Evolutionary conservation across 2,888 invertebrate species (phyloP).

Genomic region (Polydrusus cervinus): DNA sequence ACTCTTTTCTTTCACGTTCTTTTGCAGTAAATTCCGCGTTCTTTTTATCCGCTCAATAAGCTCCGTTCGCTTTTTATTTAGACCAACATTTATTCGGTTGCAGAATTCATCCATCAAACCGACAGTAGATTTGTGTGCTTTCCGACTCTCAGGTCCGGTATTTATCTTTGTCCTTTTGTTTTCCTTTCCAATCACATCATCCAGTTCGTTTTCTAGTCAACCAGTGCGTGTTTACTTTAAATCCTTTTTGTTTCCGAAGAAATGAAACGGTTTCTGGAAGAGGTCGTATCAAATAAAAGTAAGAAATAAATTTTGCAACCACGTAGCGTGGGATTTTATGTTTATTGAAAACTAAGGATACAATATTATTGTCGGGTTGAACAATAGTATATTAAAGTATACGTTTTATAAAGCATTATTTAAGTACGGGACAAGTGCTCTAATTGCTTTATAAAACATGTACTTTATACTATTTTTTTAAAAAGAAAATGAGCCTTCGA

Average conservation of each 20-base stretch:
- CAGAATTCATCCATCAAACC: constrained; percentile 68
- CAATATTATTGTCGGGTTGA: no score
- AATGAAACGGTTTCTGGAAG: constrained; percentile 28
- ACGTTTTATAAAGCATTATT: no score
- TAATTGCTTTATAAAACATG: no score
- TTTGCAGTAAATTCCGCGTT: constrained; percentile 41
- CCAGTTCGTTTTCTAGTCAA: constrained; percentile 56
- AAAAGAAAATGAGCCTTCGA: no score
- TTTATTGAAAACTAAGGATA: not conserved
- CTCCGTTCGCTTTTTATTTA: constrained; percentile 67
- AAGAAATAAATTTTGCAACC: constrained; percentile 1
- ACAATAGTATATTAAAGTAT: no score
- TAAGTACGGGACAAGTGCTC: no score
- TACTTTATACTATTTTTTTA: no score
- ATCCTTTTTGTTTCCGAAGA: constrained; percentile 37
- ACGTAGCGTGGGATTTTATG: not conserved
- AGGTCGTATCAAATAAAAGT: constrained; percentile 4
- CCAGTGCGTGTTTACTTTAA: constrained; percentile 40
- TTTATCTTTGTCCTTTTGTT: constrained; percentile 66
- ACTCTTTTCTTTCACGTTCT: constrained; percentile 41
- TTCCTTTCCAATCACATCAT: constrained; percentile 67
- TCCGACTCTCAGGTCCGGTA: constrained; percentile 68
- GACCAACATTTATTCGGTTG: constrained; percentile 68
- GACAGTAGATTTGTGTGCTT: constrained; percentile 70
- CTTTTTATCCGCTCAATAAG: constrained; percentile 63